Evolutionary conservation across 2,888 invertebrate genomes (phyloP).

Genomic region (Cataglyphis rosenhaueri): DNA sequence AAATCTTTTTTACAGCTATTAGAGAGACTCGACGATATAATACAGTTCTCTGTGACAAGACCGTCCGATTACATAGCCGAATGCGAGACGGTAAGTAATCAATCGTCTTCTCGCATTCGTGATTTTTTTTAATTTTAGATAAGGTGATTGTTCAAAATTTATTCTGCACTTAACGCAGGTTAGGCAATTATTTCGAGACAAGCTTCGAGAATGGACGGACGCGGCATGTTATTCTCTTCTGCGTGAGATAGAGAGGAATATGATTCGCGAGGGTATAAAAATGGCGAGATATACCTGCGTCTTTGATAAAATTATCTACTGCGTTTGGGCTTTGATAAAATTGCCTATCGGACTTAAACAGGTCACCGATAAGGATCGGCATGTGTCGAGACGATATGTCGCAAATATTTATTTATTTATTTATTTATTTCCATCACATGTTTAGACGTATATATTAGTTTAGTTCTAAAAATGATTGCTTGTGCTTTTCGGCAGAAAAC

Average conservation of each 20-base stretch:
- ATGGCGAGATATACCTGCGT: conserved; percentile 85
- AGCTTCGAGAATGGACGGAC: conserved; percentile 85
- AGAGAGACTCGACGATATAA: conserved; percentile 86
- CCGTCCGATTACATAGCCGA: conserved; percentile 84
- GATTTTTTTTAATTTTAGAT: not conserved
- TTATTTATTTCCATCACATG: too few species aligned
- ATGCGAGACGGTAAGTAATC: conserved; percentile 85
- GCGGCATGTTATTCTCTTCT: conserved; percentile 86
- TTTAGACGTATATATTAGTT: not conserved
- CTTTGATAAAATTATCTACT: conserved; percentile 84
- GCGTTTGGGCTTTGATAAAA: conserved; percentile 86
- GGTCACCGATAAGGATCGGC: conserved; percentile 79
- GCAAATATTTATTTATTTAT: not conserved
- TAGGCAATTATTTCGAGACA: conserved; percentile 84
- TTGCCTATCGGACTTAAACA: conserved; percentile 83
- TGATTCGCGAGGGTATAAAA: conserved; percentile 85
- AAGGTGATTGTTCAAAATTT: not conserved
- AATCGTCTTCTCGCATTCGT: not conserved
- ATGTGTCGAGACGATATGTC: conserved; percentile 6
- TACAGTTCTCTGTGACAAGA: conserved; percentile 85
- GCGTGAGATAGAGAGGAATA: conserved; percentile 85
- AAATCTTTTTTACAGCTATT: conserved; percentile 85
- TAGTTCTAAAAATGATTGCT: not conserved
- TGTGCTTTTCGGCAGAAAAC: conserved; percentile 83
- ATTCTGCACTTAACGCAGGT: conserved; percentile 81